These are phyloP conservation scores for Tinea pellionella DNA, from an alignment of 2,888 invertebrate species.

Conservation along the genomic window DNA sequence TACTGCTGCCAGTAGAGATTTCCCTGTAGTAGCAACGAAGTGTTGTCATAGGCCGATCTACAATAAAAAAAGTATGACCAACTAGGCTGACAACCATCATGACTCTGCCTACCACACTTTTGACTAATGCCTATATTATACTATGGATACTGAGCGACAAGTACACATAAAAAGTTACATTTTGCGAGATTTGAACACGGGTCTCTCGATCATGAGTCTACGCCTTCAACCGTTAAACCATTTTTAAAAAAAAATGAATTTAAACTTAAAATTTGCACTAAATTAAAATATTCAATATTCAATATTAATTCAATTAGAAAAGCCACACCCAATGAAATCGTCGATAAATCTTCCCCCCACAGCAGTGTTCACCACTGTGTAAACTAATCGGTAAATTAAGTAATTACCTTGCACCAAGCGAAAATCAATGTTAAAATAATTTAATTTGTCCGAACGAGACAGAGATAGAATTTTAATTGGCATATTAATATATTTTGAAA, in stretches of 20 bases:
- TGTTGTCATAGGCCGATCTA: no score
- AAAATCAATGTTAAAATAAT: conserved; percentile 58
- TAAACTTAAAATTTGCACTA: neutral
- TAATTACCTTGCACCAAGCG: conserved; percentile 44
- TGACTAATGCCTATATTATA: no score
- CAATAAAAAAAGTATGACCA: no score
- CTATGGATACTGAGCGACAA: no score
- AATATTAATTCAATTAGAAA: conserved; percentile 5
- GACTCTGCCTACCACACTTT: no score
- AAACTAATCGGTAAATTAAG: conserved; percentile 57
- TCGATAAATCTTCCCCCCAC: conserved; percentile 27
- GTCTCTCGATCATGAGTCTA: no score
- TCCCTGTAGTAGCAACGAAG: no score
- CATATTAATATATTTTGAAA: conserved; percentile 3
- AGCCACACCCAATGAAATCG: conserved; percentile 8
- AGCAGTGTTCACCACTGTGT: conserved; percentile 38
- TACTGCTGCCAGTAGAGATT: no score
- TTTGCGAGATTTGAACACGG: no score
- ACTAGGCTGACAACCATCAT: no score
- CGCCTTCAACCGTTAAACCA: no score
- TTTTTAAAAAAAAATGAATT: neutral
- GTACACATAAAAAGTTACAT: no score
- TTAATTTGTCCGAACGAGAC: conserved; percentile 38
- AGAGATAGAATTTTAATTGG: conserved; percentile 3
- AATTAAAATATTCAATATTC: conserved; percentile 9